These are phyloP conservation scores for Paedocypris micromegethes DNA, from an alignment of 2,797 vertebrate species.

Conservation along the genomic window DNA sequence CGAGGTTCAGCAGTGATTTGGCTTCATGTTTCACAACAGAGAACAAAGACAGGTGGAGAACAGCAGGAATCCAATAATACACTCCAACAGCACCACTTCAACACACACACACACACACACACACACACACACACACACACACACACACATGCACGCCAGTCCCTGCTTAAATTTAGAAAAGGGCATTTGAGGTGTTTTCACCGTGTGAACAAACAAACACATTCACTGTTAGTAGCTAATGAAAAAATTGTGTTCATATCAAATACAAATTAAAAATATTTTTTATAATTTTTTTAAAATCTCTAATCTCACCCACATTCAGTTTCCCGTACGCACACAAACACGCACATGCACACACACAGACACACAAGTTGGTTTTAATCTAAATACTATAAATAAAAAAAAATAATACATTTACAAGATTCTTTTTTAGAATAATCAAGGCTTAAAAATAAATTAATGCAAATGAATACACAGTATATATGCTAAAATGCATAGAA, in stretches of 20 bases:
- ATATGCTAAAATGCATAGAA: too few species aligned
- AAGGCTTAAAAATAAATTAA: too few species aligned
- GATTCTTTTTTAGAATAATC: too few species aligned
- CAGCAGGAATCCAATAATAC: conserved; percentile 39
- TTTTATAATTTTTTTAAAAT: too few species aligned
- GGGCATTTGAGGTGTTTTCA: conserved; percentile 10
- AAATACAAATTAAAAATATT: too few species aligned
- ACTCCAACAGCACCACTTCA: conserved; percentile 18
- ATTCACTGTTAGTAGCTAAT: conserved; percentile 10
- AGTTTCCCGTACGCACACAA: too few species aligned
- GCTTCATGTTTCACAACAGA: conserved; percentile 39
- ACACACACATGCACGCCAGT: conserved; percentile 11
- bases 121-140: conserved; percentile 12
- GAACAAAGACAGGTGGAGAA: conserved; percentile 48
- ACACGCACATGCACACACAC: too few species aligned
- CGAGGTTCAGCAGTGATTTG: conserved; percentile 35
- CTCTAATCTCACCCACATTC: too few species aligned
- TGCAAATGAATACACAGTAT: too few species aligned
- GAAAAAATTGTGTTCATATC: not conserved
- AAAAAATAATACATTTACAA: too few species aligned
- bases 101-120: conserved; percentile 7
- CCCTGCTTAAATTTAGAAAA: conserved; percentile 20
- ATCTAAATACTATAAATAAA: too few species aligned
- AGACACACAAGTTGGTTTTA: too few species aligned
- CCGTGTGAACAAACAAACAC: conserved; percentile 11